Evolutionary conservation across 2,797 vertebrate species (phyloP), one percentile per base, ranked within the genome.

Genomic region (Karalla daura): DNA sequence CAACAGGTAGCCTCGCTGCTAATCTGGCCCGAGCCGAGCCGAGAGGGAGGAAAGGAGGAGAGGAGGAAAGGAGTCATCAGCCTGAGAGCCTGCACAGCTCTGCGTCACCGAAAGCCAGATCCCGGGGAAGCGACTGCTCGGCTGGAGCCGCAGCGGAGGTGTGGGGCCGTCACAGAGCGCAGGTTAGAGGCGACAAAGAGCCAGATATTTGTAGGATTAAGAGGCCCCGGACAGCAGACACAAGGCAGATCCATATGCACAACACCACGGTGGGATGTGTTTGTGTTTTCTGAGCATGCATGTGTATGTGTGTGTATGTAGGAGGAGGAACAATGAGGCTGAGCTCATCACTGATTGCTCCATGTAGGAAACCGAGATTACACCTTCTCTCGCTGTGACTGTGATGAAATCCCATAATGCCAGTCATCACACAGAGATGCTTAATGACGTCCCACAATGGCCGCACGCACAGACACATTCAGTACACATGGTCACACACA

Each of bases 301-400:
- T 65, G 47, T 43, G 49, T 53, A 27, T 58, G 27, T 40, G 25
- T 50, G 43, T 36, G 25, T n/a, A 27, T 17, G 54, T 68, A 55
- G 49, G 59, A 41, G 44, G 46, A 46, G 37, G 44, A 18, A 50
- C 36, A 43, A 23, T 63, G 61, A 72, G 21, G 43, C 47, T 27
- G 30, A 10, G 62, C 66, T 70, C 71, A 69, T 50, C 74, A 52
- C 51, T 64, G 61, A 73, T 80, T 78, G 70, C 63, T 75, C 41
- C 47, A 52, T 78, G 72, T 74, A 78, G 72, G 67, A 86, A 64
- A 69, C 20, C 37, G 73, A 84, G 73, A 88, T 83, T 78, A 84
- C 39, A 10, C 84, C 61, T 71, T 67, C 58, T 44, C 77, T 83
- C 8, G 1, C 77, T 69, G 80, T 23, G 76, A 72, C 63, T 15